A percentile compares a stretch with the other conserved stretches of the same genome.
phyloP scores from a whole-genome alignment of 1,140 invertebrate genomes.

The Aphaenogaster ashmeadi region DNA sequence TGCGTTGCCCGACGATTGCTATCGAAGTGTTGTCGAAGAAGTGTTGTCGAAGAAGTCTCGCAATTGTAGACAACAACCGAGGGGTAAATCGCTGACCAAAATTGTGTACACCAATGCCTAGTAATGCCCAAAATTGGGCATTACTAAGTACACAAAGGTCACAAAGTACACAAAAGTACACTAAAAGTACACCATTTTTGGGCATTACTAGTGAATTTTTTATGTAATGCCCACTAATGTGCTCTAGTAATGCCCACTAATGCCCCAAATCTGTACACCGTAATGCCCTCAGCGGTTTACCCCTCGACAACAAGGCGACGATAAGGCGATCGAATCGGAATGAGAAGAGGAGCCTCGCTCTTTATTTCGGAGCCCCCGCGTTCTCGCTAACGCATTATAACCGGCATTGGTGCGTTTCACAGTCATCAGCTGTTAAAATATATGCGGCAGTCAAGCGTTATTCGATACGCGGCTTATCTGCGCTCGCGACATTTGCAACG shows the following conservation, averaged over 20 bases:
- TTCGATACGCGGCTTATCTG: conserved; percentile 54
- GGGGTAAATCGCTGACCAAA: too few species aligned
- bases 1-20: background rate
- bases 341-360: background rate
- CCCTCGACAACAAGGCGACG: background rate
- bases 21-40: background rate
- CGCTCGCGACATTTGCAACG: background rate
- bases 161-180: too few species aligned
- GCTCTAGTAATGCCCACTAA: too few species aligned
- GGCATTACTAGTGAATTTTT: too few species aligned
- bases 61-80: background rate
- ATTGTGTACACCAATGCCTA: too few species aligned
- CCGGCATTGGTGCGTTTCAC: background rate
- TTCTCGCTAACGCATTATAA: background rate
- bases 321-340: background rate
- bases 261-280: too few species aligned
- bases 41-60: background rate
- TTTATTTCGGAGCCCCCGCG: background rate
- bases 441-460: conserved; percentile 52
- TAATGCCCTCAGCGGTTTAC: too few species aligned
- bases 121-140: too few species aligned
- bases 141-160: too few species aligned
- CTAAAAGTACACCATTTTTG: too few species aligned
- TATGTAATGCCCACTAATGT: too few species aligned
- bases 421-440: conserved; percentile 64